Conservation (phyloP, 2,113 vertebrate genomes). For the Limnothrissa miodon region DNA sequence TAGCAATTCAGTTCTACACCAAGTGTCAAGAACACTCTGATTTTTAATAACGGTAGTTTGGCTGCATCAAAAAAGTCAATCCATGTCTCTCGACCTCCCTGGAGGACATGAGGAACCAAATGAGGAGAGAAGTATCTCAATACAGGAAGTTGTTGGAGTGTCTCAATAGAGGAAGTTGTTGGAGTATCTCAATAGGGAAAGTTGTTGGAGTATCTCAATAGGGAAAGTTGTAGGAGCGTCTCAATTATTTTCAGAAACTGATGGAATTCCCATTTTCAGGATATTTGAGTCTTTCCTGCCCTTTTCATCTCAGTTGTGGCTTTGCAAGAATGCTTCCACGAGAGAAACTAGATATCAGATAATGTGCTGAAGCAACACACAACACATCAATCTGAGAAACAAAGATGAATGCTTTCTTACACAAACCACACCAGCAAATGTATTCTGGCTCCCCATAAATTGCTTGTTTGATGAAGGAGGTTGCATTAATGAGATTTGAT, state of each 20-base stretch:
- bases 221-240: background rate
- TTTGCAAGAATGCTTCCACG: background rate
- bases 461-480: background rate
- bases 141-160: background rate
- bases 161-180: too few species aligned
- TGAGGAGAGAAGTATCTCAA: background rate
- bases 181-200: background rate
- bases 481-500: background rate
- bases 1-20: background rate
- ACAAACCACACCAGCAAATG: background rate
- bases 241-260: slow-evolving; percentile 12
- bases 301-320: background rate
- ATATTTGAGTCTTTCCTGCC: background rate
- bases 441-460: background rate
- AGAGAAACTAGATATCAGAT: background rate
- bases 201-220: background rate
- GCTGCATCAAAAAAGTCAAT: background rate
- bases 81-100: background rate
- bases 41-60: background rate
- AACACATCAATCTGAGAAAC: background rate
- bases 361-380: background rate
- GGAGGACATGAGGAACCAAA: background rate
- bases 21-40: background rate
- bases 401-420: background rate
- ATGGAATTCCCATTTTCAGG: background rate